Base-by-base conservation (phyloP, 2,888 invertebrate species). In the Flabesymbios commensalis region DNA sequence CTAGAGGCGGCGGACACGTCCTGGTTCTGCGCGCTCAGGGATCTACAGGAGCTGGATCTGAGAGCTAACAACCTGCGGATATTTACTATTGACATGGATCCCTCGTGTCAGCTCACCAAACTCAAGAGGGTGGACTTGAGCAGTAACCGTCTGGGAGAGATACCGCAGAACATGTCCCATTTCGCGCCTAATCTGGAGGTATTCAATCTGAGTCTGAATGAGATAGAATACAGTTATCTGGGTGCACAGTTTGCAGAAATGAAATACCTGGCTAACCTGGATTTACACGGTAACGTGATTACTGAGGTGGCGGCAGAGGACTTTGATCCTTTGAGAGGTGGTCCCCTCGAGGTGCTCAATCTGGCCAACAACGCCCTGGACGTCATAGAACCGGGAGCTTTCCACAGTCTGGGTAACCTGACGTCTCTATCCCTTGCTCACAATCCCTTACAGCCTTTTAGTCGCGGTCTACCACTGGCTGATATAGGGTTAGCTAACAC, bases 101-200 rank as follows among this genome's bases (percentile, higher is more conserved):
- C 26, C 36, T 36, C 33, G 24, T 65, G 65, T 48, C 22, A n/a
- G 22, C 53, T 63, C 17, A 26, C 45, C 1, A 55, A 53, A 17
- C 62, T 69, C n/a, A 56, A 59, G 28, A 56, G 63, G 24, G 52
- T 70, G 10, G 58, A 63, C 39, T 54, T 70, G 14, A 61, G 63
- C 32, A 48, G 61, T 45, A 70, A 70, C 47, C 58, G 47, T 33
- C 63, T 70, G 28, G 53, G 48, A 19, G 43, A 39, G 28, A 59
- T 68, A 26, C 70, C 70, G 3, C 45, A 41, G 19, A 63, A 65
- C 31, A 55, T 70, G 7, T 61, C 70, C 4, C 31, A 47, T 17
- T 63, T 67, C 53, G 65, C 69, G 3, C 69, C 67, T 14, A 63
- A 65, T 45, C 51, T 70, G 14, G 59, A 65, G 19, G 57, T 63